These are phyloP conservation scores for Callocephalon fimbriatum DNA, from an alignment of 2,113 vertebrate genomes.

Conservation along the genomic window DNA sequence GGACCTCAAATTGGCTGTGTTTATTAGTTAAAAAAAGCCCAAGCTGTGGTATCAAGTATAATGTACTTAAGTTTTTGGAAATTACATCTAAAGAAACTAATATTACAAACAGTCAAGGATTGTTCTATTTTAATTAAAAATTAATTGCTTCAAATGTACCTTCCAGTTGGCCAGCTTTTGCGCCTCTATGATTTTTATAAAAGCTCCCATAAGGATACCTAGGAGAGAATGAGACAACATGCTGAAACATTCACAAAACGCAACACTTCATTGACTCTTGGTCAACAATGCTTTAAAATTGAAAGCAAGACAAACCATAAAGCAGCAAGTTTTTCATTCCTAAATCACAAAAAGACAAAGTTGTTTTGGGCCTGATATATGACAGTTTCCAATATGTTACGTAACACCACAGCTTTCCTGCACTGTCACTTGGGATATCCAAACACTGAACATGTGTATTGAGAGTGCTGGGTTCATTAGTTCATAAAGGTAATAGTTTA, in stretches of 20 bases:
- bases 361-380: neutral
- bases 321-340: neutral
- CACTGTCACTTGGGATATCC: neutral
- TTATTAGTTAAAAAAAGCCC: neutral
- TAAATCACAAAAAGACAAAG: neutral
- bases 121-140: neutral
- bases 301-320: neutral
- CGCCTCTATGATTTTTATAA: slow-evolving; percentile 98
- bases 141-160: slow-evolving; percentile 78
- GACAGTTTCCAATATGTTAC: neutral
- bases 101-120: neutral
- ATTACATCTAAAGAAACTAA: neutral
- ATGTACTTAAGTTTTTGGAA: neutral
- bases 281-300: neutral
- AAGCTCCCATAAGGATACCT: slow-evolving; percentile 98
- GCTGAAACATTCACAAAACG: neutral
- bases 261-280: neutral
- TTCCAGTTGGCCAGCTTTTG: slow-evolving; percentile 99
- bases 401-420: neutral
- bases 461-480: neutral
- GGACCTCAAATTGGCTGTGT: neutral
- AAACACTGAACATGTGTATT: neutral
- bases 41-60: neutral
- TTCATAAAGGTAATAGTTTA: neutral
- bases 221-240: slow-evolving; percentile 20